Percentiles rank a stretch among this genome's conserved stretches.
These are phyloP conservation scores for Atlantisia rogersi DNA, from an alignment of 2,113 vertebrate species.

Conservation along the genomic window DNA sequence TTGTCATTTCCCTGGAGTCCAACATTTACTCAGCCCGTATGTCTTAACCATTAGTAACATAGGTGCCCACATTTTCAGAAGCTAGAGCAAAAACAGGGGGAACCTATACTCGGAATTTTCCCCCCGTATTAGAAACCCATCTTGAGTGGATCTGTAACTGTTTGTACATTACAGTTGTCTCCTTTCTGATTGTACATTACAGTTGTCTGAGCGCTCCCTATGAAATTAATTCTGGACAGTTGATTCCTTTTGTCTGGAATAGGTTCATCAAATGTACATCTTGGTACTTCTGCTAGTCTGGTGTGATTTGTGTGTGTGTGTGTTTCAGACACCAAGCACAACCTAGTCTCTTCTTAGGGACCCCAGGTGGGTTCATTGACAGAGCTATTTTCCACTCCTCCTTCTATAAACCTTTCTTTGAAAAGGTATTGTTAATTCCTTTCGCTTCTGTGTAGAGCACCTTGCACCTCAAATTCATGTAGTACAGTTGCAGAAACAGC, in stretches of 20 bases:
- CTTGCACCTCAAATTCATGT: not conserved
- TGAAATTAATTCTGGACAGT: not conserved
- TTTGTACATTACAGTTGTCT: not conserved
- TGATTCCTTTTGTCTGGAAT: not conserved
- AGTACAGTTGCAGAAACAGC: not conserved
- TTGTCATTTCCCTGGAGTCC: not conserved
- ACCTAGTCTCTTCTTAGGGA: not conserved
- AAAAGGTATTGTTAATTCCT: not conserved
- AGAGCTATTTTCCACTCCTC: not conserved
- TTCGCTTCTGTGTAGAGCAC: not conserved
- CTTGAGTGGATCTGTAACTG: not conserved
- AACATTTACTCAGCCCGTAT: not conserved
- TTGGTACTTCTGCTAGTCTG: not conserved
- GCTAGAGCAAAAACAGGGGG: not conserved
- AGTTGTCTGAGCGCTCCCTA: not conserved
- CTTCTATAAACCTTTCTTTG: not conserved
- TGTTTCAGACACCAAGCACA: not conserved
- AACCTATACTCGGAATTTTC: not conserved
- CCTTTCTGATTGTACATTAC: not conserved
- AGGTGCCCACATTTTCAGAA: not conserved
- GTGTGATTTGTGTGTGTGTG: not conserved
- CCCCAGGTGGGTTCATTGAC: not conserved
- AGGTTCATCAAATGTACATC: not conserved
- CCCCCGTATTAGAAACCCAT: not conserved
- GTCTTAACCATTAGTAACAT: slow-evolving; percentile 11